These are phyloP conservation scores for Sitta europaea DNA, from an alignment of 2,113 vertebrate genomes.

Conservation along the genomic window DNA sequence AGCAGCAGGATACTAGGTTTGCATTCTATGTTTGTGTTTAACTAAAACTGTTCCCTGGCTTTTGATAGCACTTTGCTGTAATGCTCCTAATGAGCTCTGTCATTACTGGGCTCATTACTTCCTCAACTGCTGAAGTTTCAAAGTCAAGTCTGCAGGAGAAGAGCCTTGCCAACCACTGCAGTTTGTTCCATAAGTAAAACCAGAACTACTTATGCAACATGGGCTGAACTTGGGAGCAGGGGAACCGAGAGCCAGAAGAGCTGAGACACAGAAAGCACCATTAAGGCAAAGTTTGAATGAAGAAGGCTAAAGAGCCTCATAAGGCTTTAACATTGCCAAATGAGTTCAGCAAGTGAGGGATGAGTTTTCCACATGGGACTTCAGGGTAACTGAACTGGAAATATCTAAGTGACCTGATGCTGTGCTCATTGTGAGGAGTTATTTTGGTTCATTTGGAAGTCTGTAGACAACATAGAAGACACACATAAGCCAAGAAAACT, in stretches of 20 bases:
- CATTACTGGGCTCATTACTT: not conserved
- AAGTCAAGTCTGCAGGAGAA: not conserved
- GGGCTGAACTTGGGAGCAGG: not conserved
- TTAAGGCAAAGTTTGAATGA: not conserved
- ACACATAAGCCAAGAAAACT: not conserved
- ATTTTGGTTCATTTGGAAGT: not conserved
- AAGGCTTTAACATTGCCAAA: not conserved
- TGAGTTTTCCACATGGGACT: not conserved
- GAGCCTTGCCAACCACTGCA: not conserved
- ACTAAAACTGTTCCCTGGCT: not conserved
- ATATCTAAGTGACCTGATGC: not conserved
- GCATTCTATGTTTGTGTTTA: not conserved
- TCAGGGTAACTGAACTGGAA: not conserved
- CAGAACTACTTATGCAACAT: not conserved
- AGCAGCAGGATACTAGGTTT: not conserved
- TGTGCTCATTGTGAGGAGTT: not conserved
- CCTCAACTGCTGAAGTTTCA: not conserved
- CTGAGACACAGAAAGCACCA: not conserved
- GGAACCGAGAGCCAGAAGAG: not conserved
- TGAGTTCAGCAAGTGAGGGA: not conserved
- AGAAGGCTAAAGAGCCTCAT: not conserved
- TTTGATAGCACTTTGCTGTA: not conserved
- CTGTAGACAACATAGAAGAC: not conserved
- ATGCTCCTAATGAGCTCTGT: not conserved
- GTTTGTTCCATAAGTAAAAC: not conserved